Evolutionary conservation across 2,797 vertebrate genomes (phyloP).

Genomic region (Sarcoramphus papa): DNA sequence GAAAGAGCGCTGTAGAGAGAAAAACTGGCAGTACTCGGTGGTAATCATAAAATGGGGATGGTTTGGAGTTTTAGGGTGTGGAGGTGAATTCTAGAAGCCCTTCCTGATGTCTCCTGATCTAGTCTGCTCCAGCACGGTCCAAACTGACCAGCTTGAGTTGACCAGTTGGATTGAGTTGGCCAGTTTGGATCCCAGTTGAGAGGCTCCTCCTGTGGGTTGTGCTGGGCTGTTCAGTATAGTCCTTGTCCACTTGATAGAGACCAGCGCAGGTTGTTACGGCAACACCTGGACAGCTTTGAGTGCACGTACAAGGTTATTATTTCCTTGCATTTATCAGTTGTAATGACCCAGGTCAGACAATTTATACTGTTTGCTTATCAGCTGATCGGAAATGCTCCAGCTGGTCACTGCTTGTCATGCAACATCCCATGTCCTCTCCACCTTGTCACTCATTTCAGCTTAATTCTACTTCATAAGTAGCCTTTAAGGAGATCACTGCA

Average conservation of each 20-base stretch:
- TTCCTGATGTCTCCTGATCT: neutral
- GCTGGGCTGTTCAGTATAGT: neutral
- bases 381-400: constrained; percentile 6
- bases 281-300: neutral
- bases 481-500: neutral
- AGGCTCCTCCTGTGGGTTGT: neutral
- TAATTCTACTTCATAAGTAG: constrained; percentile 7
- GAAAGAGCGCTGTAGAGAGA: neutral
- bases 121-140: neutral
- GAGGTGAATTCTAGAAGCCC: neutral
- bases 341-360: neutral
- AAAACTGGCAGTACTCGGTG: neutral
- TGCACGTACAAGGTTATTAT: neutral
- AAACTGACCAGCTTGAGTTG: neutral
- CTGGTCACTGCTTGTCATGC: neutral
- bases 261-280: rapidly evolving
- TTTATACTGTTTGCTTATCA: neutral
- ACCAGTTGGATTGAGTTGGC: too few species aligned
- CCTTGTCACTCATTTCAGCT: constrained; percentile 8
- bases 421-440: neutral
- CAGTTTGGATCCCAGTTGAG: neutral
- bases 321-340: neutral
- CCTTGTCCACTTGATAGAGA: neutral
- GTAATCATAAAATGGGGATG: neutral
- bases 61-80: neutral